A percentile compares a stretch with the other conserved stretches of the same genome.
These are phyloP conservation scores for Epinephelus cyanopodus DNA, from an alignment of 2,113 vertebrate species.

Conservation along the genomic window DNA sequence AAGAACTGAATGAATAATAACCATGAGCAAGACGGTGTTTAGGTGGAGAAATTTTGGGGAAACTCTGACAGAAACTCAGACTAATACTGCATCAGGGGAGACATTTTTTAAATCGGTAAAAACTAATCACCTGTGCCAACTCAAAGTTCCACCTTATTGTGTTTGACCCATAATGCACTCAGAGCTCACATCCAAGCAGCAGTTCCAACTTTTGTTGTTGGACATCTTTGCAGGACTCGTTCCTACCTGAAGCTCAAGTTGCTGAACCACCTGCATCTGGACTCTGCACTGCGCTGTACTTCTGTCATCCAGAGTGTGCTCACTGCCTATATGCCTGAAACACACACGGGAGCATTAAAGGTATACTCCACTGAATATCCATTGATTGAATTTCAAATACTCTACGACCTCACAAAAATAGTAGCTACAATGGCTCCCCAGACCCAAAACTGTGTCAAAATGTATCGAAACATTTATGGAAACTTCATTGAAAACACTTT, in stretches of 20 bases:
- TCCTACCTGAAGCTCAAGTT: slow-evolving; percentile 74
- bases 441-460: background rate
- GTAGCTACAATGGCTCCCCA: background rate
- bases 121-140: background rate
- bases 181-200: background rate
- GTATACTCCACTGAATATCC: background rate
- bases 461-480: background rate
- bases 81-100: background rate
- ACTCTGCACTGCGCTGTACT: slow-evolving; percentile 80
- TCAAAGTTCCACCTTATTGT: background rate
- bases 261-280: slow-evolving; percentile 82
- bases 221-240: background rate
- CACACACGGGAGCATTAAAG: background rate
- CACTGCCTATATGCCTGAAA: slow-evolving; percentile 69
- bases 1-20: slow-evolving; percentile 27
- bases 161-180: background rate
- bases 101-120: background rate
- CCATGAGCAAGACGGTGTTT: background rate
- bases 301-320: slow-evolving; percentile 77
- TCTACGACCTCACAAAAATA: background rate
- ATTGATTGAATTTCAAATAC: no score
- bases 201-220: background rate
- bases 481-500: background rate
- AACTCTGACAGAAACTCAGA: background rate
- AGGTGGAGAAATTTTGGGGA: background rate